Evolutionary conservation across 1,140 invertebrate genomes (phyloP), one percentile per base, ranked within the genome.

Genomic region (Diprion similis): DNA sequence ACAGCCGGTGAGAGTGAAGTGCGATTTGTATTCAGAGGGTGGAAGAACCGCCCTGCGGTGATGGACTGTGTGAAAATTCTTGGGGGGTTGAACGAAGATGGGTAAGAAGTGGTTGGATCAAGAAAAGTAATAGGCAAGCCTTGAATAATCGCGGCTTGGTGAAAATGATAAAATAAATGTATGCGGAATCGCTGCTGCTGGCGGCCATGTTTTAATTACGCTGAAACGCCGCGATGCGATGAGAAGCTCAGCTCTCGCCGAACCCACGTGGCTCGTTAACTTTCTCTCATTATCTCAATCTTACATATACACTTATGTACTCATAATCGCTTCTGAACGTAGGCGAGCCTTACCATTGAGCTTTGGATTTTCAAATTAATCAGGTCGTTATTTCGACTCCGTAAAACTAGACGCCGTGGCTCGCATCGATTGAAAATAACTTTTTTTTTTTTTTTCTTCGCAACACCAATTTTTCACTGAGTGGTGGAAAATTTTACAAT

Each of bases 251-350:
- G 51, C 51, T 37, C 51, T 59, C 51, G 51, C 11, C 24, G 24
- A 37, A 37, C 24, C 65, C 48, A 24, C 19, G 11, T 68, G 19
- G 15, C 66, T 78, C 71, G 73, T 79, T 77, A 79, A 75, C 67
- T 75, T 68, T 65, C 64, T 66, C 24, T 74, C 65, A 66, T 76
- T 77, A 71, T 74, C 72, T 51, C 59, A 70, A 59, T 59, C 51
- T 59, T 59, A 59, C 51, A 59, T 59, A 59, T 59, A 15, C 51
- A 8, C 51, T 15, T 37, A 37, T 37, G 24, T 59, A 59, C 51
- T 59, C 51, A 15, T 9, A 17, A 59, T 59, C 51, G 51, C 51
- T 8, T 37, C 24, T 37, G 24, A 9, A 59, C 6, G 24, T 37
- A 59, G 24, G 1, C 6, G 24, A 37, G 24, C 51, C 51, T 9